phyloP scores from a whole-genome alignment of 2,797 vertebrate genomes.

The Muscicapa striata region DNA sequence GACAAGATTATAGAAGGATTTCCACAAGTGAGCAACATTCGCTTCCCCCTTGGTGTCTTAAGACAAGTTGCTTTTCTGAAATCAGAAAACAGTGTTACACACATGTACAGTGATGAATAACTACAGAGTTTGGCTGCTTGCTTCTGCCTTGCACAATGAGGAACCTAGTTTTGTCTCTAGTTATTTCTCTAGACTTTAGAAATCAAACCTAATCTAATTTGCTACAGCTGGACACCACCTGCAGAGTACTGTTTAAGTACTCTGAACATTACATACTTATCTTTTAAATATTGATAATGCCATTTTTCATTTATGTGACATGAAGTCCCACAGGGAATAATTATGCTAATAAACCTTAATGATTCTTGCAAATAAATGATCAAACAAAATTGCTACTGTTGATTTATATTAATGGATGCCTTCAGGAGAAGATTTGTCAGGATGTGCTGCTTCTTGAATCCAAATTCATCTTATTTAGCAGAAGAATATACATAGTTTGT shows the following conservation, averaged over 20 bases:
- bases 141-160: neutral
- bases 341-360: conserved; percentile 87
- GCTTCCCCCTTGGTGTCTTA: neutral
- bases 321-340: conserved; percentile 83
- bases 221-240: conserved; percentile 81
- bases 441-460: conserved; percentile 74
- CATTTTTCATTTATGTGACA: conserved; percentile 83
- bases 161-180: conserved; percentile 31
- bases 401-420: conserved; percentile 87
- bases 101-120: neutral
- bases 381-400: conserved; percentile 83
- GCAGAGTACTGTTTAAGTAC: conserved; percentile 75
- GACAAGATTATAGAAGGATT: neutral
- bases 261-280: conserved; percentile 76
- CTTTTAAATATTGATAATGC: conserved; percentile 85
- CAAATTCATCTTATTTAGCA: conserved; percentile 80
- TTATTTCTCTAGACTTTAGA: conserved; percentile 56
- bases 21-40: neutral
- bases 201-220: conserved; percentile 74
- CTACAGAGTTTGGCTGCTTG: neutral
- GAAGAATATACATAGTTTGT: conserved; percentile 75
- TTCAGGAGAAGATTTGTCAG: conserved; percentile 83
- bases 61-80: neutral
- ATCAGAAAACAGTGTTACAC: neutral
- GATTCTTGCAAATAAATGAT: conserved; percentile 86